Evolutionary conservation across 2,797 vertebrate species (phyloP), one percentile per base, ranked within the genome.

Genomic region (Paedocypris micromegethes): DNA sequence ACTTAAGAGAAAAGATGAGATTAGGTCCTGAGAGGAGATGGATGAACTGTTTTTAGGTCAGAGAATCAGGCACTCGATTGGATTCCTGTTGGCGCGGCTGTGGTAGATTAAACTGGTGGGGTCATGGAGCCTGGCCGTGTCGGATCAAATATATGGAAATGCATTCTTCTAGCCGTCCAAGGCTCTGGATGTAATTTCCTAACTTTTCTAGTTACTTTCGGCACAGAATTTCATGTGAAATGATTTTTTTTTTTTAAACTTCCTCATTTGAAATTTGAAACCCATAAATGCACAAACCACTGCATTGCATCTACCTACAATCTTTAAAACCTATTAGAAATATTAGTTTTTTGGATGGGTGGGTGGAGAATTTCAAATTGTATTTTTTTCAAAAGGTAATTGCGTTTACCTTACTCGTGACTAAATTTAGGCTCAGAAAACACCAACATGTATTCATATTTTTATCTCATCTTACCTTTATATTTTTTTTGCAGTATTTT

Each of bases 91-190:
- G 50, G n/a, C 46, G 4, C 5, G 48, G 47, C 52, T 53, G 9
- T 8, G 44, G 39, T 66, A 58, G 50, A 71, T 71, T 57, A 75
- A 66, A 71, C n/a, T 8, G 44, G 37, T 23, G 9, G 51, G 52
- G 59, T 53, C 48, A 53, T 59, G 54, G 52, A 52, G 47, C 66
- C 58, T 39, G 52, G 37, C 63, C 73, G 8, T 66, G 73, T 49
- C 55, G 57, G 65, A 71, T 75, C 53, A 57, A 71, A 71, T 62
- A 71, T 70, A 71, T 67, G 64, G 63, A 70, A 75, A 75, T 61
- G 43, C 43, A 71, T 63, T 75, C 61, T 58, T 46, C 61, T n/a
- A 61, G 66, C n/a, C n/a, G 9, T 69, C 39, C 57, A 55, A 46
- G 57, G 45, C 51, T n/a, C 9, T 9, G 48, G 44, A 48, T 69